Evolutionary conservation across 1,140 invertebrate genomes (phyloP).

Genomic region (Rhopalosiphum maidis): DNA sequence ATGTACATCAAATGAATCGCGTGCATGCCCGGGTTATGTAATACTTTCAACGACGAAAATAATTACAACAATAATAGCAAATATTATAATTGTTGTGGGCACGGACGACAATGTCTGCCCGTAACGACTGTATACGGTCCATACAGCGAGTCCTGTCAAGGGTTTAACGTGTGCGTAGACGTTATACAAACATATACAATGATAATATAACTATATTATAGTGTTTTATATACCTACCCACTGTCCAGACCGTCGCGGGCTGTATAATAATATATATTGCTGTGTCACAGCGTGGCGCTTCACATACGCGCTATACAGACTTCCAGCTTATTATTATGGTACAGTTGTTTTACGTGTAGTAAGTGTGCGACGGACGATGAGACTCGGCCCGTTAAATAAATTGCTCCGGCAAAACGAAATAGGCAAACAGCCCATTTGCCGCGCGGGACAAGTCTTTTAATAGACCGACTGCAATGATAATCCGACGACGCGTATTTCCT

Average conservation of each 20-base stretch:
- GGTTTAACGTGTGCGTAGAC: not conserved
- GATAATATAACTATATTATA: not conserved
- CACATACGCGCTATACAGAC: not conserved
- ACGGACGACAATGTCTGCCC: not conserved
- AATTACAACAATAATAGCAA: not conserved
- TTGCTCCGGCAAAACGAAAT: not conserved
- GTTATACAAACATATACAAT: not conserved
- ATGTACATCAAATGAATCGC: not conserved
- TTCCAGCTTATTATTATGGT: too few relatives aligned
- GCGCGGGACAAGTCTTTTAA: slow-evolving; percentile 1
- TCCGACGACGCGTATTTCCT: slow-evolving; percentile 3
- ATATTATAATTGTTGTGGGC: not conserved
- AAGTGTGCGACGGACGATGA: not conserved
- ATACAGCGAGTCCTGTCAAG: not conserved
- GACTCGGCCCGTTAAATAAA: not conserved
- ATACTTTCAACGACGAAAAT: not conserved
- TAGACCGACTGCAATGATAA: not conserved
- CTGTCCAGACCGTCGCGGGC: not conserved
- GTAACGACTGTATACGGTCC: too few relatives aligned
- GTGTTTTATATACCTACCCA: too few relatives aligned
- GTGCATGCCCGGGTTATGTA: not conserved
- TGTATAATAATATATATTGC: not conserved
- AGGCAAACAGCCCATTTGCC: slow-evolving; percentile 1
- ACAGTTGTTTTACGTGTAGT: too few relatives aligned
- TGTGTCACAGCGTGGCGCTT: too few relatives aligned